A percentile compares a stretch with the other conserved stretches of the same genome.
Conservation (phyloP, 2,888 invertebrate genomes). For the Microctonus aethiopoides region DNA sequence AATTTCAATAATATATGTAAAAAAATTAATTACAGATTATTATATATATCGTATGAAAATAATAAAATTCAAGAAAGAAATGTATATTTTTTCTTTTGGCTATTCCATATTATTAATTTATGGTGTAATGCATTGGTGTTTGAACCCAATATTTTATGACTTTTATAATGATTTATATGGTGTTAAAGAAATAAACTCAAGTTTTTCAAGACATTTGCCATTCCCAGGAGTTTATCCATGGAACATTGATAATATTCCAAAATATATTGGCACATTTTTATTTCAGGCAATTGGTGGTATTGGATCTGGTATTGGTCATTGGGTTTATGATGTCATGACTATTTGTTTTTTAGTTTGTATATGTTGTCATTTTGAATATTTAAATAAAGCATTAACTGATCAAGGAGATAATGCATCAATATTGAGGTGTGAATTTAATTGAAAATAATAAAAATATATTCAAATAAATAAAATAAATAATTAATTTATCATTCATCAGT, state of each 20-base stretch:
- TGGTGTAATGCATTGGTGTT: conserved; percentile 48
- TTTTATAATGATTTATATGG: conserved; percentile 18
- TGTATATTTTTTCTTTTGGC: conserved; percentile 34
- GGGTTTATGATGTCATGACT: conserved; percentile 46
- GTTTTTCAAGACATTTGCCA: conserved; percentile 38
- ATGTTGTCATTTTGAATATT: conserved; percentile 44
- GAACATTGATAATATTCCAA: conserved; percentile 1
- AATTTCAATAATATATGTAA: too few species aligned
- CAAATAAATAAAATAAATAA: neutral
- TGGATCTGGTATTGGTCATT: conserved; percentile 42
- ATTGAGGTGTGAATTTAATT: conserved; percentile 14
- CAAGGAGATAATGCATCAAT: neutral
- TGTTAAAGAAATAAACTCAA: conserved; percentile 1
- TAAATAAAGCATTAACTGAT: conserved; percentile 40
- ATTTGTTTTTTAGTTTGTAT: conserved; percentile 44
- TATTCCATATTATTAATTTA: conserved; percentile 42
- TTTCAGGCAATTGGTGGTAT: conserved; percentile 27
- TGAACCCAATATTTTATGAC: conserved; percentile 44
- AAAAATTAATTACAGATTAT: neutral
- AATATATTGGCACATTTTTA: conserved; percentile 13
- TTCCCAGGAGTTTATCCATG: conserved; percentile 28
- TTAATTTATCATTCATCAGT: neutral
- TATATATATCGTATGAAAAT: neutral
- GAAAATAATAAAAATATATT: too few species aligned
- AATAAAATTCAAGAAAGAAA: conserved; percentile 31